phyloP scores from a whole-genome alignment of 1,140 invertebrate genomes.

The Physella acuta region DNA sequence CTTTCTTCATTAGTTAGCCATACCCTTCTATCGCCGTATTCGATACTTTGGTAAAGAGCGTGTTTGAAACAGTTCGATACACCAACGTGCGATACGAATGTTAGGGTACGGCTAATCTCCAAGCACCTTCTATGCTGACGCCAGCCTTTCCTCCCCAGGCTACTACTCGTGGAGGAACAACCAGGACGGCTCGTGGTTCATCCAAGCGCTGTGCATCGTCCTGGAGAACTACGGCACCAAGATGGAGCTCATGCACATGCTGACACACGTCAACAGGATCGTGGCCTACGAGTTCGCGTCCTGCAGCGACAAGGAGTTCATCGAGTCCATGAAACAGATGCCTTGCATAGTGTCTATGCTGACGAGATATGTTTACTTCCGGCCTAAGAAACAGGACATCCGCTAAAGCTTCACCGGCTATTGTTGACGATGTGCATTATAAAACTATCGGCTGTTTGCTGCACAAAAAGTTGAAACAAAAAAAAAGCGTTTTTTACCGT shows the following conservation, averaged over 20 bases:
- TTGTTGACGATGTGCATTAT: no score
- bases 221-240: slow-evolving; percentile 68
- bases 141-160: slow-evolving; percentile 56
- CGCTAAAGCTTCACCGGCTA: slow-evolving; percentile 15
- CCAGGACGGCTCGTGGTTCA: slow-evolving; percentile 85
- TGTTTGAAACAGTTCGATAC: not conserved
- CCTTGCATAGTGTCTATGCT: slow-evolving; percentile 90
- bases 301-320: slow-evolving; percentile 76
- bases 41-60: not conserved
- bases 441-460: no score
- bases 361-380: slow-evolving; percentile 71
- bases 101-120: not conserved
- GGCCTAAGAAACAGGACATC: slow-evolving; percentile 58
- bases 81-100: not conserved
- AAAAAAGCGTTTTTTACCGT: no score
- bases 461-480: no score
- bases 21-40: no score
- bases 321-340: slow-evolving; percentile 92
- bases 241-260: slow-evolving; percentile 80
- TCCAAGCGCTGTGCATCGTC: slow-evolving; percentile 86
- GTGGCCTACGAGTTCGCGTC: slow-evolving; percentile 91
- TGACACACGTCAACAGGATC: slow-evolving; percentile 84
- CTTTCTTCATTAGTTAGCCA: no score
- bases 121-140: not conserved
- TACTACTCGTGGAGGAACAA: slow-evolving; percentile 95